Conservation (phyloP, 1,140 invertebrate genomes). For the Drosophila elegans region DNA sequence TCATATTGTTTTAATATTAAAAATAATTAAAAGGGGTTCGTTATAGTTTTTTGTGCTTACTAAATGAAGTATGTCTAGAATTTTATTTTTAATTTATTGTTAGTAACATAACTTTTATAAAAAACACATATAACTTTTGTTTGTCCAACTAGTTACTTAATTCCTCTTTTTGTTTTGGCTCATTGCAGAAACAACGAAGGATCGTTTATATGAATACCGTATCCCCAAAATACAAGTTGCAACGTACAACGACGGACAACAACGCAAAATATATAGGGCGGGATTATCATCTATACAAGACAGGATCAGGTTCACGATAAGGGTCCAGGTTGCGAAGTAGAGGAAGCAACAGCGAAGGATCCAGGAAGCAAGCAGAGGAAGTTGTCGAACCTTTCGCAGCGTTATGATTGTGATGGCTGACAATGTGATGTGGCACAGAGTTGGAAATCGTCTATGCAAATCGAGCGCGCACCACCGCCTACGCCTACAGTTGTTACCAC, state of each 20-base stretch:
- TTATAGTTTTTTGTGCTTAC: too few relatives aligned
- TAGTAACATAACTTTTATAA: too few relatives aligned
- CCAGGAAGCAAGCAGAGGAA: constrained; percentile 21
- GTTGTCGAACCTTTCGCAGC: constrained; percentile 41
- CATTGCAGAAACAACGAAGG: constrained; percentile 21
- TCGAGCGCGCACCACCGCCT: constrained; percentile 65
- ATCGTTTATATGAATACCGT: constrained; percentile 24
- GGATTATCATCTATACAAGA: constrained; percentile 6
- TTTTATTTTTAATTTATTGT: background rate
- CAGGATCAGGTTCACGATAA: constrained; percentile 3
- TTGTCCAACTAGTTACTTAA: too few relatives aligned
- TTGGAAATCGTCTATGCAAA: constrained; percentile 77
- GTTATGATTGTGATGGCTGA: constrained; percentile 85
- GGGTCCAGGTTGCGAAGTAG: constrained; percentile 13
- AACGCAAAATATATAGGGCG: constrained; percentile 26
- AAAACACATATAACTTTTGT: too few relatives aligned
- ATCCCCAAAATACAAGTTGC: constrained; percentile 32
- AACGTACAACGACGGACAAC: constrained; percentile 59
- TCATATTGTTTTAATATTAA: too few relatives aligned
- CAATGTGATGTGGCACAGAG: constrained; percentile 84
- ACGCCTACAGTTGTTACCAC: constrained; percentile 47
- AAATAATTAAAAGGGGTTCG: too few relatives aligned
- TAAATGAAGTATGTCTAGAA: background rate
- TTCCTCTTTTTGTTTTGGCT: background rate
- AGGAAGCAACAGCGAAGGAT: constrained; percentile 22